Evolutionary conservation across 2,888 invertebrate genomes (phyloP).

Genomic region (Melanostoma scalare): DNA sequence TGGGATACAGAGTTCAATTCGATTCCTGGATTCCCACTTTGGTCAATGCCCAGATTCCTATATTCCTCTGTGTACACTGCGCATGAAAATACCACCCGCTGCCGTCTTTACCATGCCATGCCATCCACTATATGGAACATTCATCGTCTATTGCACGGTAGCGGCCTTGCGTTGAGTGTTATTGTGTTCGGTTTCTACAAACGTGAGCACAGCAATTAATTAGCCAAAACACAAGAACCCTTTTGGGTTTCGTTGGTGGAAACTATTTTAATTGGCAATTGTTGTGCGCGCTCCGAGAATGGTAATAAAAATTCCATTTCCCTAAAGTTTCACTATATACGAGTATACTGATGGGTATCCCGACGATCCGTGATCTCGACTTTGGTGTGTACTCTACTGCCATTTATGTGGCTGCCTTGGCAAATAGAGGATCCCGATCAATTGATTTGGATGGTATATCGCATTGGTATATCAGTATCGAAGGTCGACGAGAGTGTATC

Average conservation of each 20-base stretch:
- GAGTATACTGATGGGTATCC: neutral
- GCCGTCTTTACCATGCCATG: slow-evolving; percentile 11
- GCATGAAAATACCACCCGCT: slow-evolving; percentile 5
- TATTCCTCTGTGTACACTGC: slow-evolving; percentile 9
- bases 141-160: slow-evolving; percentile 19
- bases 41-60: slow-evolving; percentile 46
- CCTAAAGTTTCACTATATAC: slow-evolving; percentile 19
- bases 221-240: slow-evolving; percentile 78
- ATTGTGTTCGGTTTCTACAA: slow-evolving; percentile 61
- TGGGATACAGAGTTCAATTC: slow-evolving; percentile 61
- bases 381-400: slow-evolving; percentile 22
- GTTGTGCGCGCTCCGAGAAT: slow-evolving; percentile 77
- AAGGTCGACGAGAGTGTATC: slow-evolving; percentile 46
- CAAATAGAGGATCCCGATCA: slow-evolving; percentile 63
- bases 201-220: slow-evolving; percentile 79
- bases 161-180: slow-evolving; percentile 62
- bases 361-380: neutral
- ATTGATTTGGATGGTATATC: slow-evolving; percentile 48
- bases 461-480: slow-evolving; percentile 9
- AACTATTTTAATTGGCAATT: slow-evolving; percentile 80
- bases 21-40: slow-evolving; percentile 51
- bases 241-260: slow-evolving; percentile 75
- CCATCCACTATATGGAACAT: neutral
- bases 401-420: slow-evolving; percentile 45
- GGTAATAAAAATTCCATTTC: slow-evolving; percentile 78